Percentiles rank a stretch among this genome's conserved stretches.
Evolutionary conservation across 2,888 invertebrate species (phyloP).

Genomic region (Augiades crinisus): DNA sequence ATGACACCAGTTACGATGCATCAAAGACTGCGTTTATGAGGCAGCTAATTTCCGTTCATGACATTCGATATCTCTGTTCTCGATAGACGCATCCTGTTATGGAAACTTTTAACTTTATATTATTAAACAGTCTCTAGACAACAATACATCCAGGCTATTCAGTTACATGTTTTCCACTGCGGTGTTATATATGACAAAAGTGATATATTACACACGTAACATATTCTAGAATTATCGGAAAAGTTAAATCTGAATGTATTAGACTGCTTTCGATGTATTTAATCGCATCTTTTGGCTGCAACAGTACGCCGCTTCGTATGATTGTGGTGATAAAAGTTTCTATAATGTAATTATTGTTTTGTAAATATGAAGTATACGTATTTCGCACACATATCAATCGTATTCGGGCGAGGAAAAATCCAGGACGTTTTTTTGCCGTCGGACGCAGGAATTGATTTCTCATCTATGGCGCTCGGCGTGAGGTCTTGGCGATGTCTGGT

Average conservation of each 20-base stretch:
- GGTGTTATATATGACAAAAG: too few relatives aligned
- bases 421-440: neutral
- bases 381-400: slow-evolving; percentile 13
- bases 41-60: too few relatives aligned
- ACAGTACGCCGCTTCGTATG: neutral
- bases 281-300: too few relatives aligned
- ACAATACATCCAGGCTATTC: too few relatives aligned
- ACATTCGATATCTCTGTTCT: too few relatives aligned
- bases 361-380: slow-evolving; percentile 3
- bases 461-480: slow-evolving; percentile 20
- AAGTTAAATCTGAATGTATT: neutral
- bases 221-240: neutral
- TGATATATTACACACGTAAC: too few relatives aligned
- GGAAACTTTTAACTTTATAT: too few relatives aligned
- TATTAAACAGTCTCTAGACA: too few relatives aligned
- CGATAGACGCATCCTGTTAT: too few relatives aligned
- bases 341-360: slow-evolving; percentile 10
- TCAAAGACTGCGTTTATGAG: too few relatives aligned
- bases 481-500: slow-evolving; percentile 1
- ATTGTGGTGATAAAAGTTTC: neutral
- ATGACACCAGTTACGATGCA: too few relatives aligned
- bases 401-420: slow-evolving; percentile 5
- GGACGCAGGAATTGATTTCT: slow-evolving; percentile 26
- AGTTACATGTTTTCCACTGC: too few relatives aligned
- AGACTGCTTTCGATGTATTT: neutral